Percentiles rank a stretch among this genome's conserved stretches.
phyloP scores from a whole-genome alignment of 1,140 invertebrate species.

The Berghia stephanieae region DNA sequence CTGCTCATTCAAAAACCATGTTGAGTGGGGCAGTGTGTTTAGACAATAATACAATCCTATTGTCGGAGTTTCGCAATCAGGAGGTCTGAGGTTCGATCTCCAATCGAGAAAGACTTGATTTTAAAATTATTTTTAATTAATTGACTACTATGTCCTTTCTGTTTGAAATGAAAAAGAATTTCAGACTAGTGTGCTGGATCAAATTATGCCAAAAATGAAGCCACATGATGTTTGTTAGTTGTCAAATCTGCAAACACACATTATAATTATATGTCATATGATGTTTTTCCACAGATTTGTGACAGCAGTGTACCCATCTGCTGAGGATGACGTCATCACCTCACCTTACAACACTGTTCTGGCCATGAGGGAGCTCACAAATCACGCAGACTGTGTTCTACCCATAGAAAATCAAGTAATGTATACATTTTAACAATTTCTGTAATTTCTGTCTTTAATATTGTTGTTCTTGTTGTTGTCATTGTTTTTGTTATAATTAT shows the following conservation, averaged over 20 bases:
- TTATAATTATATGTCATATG: too few relatives aligned
- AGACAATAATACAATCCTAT: too few relatives aligned
- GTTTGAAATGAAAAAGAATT: not conserved
- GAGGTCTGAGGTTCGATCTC: too few relatives aligned
- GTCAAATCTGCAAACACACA: too few relatives aligned
- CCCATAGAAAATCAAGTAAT: conserved; percentile 68
- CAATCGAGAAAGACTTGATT: too few relatives aligned
- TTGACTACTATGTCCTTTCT: not conserved
- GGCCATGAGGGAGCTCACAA: conserved; percentile 66
- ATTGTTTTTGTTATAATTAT: too few relatives aligned
- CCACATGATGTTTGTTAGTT: not conserved
- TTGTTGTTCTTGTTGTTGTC: too few relatives aligned
- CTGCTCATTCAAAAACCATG: too few relatives aligned
- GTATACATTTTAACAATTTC: not conserved
- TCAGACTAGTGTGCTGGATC: not conserved
- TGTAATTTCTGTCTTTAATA: too few relatives aligned
- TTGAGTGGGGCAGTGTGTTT: too few relatives aligned
- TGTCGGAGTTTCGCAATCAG: too few relatives aligned
- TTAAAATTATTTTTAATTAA: not conserved
- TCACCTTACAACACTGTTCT: conserved; percentile 69
- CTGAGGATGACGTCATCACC: conserved; percentile 69
- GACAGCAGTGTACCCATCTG: conserved; percentile 67
- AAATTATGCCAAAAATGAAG: not conserved
- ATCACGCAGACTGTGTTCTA: conserved; percentile 68
- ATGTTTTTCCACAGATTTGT: conserved; percentile 60